Base-by-base conservation (phyloP, 2,113 vertebrate genomes). In the Noturus placidus region DNA sequence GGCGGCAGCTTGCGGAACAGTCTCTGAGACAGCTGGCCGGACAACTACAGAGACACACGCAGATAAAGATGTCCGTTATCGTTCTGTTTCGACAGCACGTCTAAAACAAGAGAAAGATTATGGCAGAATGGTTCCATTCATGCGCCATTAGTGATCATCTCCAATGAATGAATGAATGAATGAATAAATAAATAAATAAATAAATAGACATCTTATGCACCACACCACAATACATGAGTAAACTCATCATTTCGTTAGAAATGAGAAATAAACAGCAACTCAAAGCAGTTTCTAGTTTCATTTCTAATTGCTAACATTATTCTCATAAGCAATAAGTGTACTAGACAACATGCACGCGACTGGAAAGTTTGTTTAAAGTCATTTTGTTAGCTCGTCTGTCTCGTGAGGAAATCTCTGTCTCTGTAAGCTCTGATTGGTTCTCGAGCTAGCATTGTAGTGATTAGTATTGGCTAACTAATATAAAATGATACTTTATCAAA, bases 1-100 rank as follows among this genome's bases (percentile, higher is more conserved):
- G 97, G 97, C 0, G 97, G 97, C 25, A 98, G 95, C 89, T 98
- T 97, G 88, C 96, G 95, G 91, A 99, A 98, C 30, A 97, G 94
- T 0, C 96, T 96, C 69, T 97, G 96, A 1, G 97, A 97, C 74
- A 97, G 95, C 88, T 97, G 97, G 59, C 97, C 97, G 0, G 95
- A 96, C 91, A 97, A 94, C 97, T 98, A 92, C 27, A 76, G 59
- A 61, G n/a, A 78, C 7, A 80, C 6, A 38, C 3, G 38, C 46
- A 72, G 46, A 72, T 10, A 22, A 33, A 57, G 15, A 33, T 17
- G 46, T 76, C 72, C 15, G 19, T 19, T 5, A 19, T 74, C 9
- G 7, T 17, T 11, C 20, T 11, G 2, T 13, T 74, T 22, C 25
- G 70, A 77, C 74, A 52, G 13, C 17, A 77, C n/a, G 27, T 10